Base-by-base conservation (phyloP, 2,113 vertebrate genomes). In the Cyprinus carpio region DNA sequence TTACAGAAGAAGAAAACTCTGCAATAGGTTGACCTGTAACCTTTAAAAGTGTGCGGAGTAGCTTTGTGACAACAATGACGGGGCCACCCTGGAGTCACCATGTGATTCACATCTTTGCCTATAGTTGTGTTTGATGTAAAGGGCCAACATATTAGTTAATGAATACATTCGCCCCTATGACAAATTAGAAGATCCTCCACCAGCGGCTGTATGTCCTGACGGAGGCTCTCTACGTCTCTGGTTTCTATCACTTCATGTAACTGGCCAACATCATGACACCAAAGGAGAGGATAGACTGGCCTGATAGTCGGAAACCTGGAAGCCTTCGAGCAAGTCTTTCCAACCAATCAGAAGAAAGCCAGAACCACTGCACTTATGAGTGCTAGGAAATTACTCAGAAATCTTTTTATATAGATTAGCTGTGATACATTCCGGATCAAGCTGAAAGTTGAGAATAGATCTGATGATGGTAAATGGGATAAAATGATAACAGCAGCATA, bases 301-400 rank as follows among this genome's bases (percentile, higher is more conserved):
- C 49, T 77, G 54, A 23, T 20, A 58, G 10, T 43, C 20, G 40
- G 54, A 84, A 87, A 75, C 40, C 76, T 34, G 54, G 58, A 79
- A 78, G 34, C 81, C 56, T 60, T 37, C 6, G 23, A 20, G 23
- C 34, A 65, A 27, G 31, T 80, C 62, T 85, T 25, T 74, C 54
- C 29, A 60, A 81, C 67, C 67, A 80, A 54, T 74, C 67, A 60
- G 9, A 72, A 84, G 34, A 78, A 51, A 43, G 64, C 54, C 85
- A 83, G 27, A 56, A 51, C 40, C 81, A 88, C 65, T 49, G 40
- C 75, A 54, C 46, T 82, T 60, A 81, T 80, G 54, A 67, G 80
- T 67, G 86, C 88, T 76, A 76, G 86, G 72, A 90, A 90, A 90
- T 87, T 89, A 87, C 85, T 89, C 31, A 5, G 80, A 89, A 75